Evolutionary conservation across 2,113 vertebrate species (phyloP).

Genomic region (Bujurquina vittata): DNA sequence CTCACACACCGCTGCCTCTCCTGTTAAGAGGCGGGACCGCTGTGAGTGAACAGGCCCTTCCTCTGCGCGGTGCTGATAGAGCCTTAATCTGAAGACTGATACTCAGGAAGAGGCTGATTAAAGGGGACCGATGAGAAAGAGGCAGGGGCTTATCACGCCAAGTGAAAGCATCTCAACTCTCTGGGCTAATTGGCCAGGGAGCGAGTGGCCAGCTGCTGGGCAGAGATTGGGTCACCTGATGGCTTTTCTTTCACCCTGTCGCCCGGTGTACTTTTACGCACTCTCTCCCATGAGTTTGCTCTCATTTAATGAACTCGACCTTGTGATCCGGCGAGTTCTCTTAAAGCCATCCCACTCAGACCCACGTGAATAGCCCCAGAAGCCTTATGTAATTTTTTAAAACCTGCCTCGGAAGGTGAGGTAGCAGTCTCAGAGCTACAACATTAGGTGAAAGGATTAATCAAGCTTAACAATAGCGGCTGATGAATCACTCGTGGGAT

Average conservation of each 20-base stretch:
- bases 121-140: slow-evolving; percentile 55
- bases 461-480: slow-evolving; percentile 62
- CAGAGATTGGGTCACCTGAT: slow-evolving; percentile 75
- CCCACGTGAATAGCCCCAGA: not conserved
- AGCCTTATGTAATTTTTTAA: slow-evolving; percentile 28
- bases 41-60: slow-evolving; percentile 58
- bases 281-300: slow-evolving; percentile 33
- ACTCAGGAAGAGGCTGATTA: slow-evolving; percentile 68
- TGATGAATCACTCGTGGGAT: slow-evolving; percentile 45
- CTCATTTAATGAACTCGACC: slow-evolving; percentile 51
- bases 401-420: not conserved
- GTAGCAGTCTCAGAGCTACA: slow-evolving; percentile 31
- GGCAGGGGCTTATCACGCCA: slow-evolving; percentile 63
- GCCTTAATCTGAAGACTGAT: slow-evolving; percentile 70
- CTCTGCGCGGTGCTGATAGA: slow-evolving; percentile 62
- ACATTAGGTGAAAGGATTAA: slow-evolving; percentile 66
- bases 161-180: slow-evolving; percentile 56
- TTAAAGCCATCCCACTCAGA: not conserved
- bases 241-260: slow-evolving; percentile 32
- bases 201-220: slow-evolving; percentile 68
- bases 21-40: slow-evolving; percentile 52
- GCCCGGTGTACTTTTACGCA: slow-evolving; percentile 39
- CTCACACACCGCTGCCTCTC: slow-evolving; percentile 52
- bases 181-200: slow-evolving; percentile 67
- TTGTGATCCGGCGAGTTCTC: slow-evolving; percentile 21